Evolutionary conservation across 2,888 invertebrate genomes (phyloP).

Genomic region (Drosophila mayaguana): DNA sequence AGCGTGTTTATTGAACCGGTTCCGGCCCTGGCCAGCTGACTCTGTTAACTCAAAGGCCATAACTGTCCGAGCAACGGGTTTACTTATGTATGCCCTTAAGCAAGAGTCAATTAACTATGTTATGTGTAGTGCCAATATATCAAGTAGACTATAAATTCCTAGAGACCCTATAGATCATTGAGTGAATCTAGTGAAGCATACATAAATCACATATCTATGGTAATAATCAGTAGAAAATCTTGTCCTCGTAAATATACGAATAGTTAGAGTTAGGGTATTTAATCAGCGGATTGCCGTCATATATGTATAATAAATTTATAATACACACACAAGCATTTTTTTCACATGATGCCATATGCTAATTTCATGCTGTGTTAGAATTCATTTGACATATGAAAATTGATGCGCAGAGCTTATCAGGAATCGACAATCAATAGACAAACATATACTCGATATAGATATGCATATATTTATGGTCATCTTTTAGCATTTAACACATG

Average conservation of each 20-base stretch:
- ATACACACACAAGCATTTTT: not conserved
- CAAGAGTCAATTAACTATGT: not conserved
- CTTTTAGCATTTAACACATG: conserved; percentile 40
- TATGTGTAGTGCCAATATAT: too few species aligned
- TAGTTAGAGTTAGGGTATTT: not conserved
- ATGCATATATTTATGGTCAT: not conserved
- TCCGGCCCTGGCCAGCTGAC: conserved; percentile 59
- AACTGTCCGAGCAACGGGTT: conserved; percentile 25
- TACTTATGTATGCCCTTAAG: conserved; percentile 1
- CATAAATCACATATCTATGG: too few species aligned
- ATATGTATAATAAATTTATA: not conserved
- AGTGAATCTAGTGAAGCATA: too few species aligned
- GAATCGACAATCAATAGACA: conserved; percentile 16
- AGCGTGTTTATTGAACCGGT: conserved; percentile 58
- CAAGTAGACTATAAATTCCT: too few species aligned
- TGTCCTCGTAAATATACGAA: not conserved
- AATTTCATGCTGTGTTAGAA: conserved; percentile 60
- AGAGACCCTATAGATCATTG: too few species aligned
- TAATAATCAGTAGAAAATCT: too few species aligned
- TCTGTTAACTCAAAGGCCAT: conserved; percentile 30
- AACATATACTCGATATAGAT: not conserved
- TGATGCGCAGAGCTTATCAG: conserved; percentile 42
- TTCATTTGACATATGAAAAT: conserved; percentile 53
- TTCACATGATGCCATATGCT: conserved; percentile 43
- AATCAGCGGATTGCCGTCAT: not conserved